phyloP scores from a whole-genome alignment of 2,888 invertebrate genomes.

The Aricia artaxerxes region DNA sequence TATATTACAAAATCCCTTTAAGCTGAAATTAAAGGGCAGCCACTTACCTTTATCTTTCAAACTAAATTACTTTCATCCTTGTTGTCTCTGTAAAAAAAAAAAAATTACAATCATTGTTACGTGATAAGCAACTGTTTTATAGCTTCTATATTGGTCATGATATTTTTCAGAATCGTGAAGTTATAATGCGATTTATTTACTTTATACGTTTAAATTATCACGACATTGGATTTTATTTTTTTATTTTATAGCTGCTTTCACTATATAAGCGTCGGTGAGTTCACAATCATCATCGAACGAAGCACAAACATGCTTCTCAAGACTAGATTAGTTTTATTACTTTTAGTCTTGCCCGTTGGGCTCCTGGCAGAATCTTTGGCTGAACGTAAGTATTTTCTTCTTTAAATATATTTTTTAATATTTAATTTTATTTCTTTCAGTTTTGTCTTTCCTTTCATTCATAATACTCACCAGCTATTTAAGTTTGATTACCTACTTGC shows the following conservation, averaged over 20 bases:
- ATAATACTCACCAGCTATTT: not conserved
- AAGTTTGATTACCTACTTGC: too few relatives aligned
- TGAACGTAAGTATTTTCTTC: not conserved
- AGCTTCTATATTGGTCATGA: not conserved
- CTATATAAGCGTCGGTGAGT: slow-evolving; percentile 36
- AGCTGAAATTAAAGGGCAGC: not conserved
- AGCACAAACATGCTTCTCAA: slow-evolving; percentile 38
- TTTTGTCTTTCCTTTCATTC: not conserved
- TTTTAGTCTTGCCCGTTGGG: slow-evolving; percentile 37
- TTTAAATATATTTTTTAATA: too few relatives aligned
- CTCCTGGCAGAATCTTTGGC: slow-evolving; percentile 32
- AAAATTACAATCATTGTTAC: not conserved
- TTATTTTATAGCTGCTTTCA: slow-evolving; percentile 37
- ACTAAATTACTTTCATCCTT: not conserved
- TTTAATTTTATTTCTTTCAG: too few relatives aligned
- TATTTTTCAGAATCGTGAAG: slow-evolving; percentile 8
- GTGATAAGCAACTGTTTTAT: not conserved
- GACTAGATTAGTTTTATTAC: slow-evolving; percentile 36
- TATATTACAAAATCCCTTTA: not conserved
- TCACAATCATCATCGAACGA: slow-evolving; percentile 33
- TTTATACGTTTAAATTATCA: slow-evolving; percentile 32
- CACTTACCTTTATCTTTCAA: not conserved
- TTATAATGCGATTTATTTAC: slow-evolving; percentile 26
- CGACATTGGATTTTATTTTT: slow-evolving; percentile 28
- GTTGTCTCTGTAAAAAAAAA: not conserved